Base-by-base conservation (phyloP, 2,888 invertebrate species). In the Calephelis perditalis region DNA sequence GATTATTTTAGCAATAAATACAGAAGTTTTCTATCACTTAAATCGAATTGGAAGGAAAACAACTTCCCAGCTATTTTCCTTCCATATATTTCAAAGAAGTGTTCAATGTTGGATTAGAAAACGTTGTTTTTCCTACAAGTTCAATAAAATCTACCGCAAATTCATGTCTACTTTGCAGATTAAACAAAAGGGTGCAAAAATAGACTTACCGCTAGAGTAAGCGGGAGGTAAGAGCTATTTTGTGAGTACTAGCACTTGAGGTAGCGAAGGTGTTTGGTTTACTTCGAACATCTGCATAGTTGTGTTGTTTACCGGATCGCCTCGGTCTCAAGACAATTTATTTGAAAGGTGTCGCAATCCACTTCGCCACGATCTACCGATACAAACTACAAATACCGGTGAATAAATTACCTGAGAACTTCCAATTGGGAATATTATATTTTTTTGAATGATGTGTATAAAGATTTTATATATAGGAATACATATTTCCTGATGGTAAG, bases 271-370 rank as follows among this genome's bases (percentile, higher is more conserved):
- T 79, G 82, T 81, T 84, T 79, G 76, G 77, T 81, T 82, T 78
- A 76, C 72, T 73, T 68, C 72, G 75, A 77, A 79, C 77, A 84
- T 87, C 85, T 86, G 86, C 88, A 87, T 86, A 81, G 78, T 78
- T 73, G 81, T 81, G 78, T 84, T 87, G 89, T 88, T 88, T 88
- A 88, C 86, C 75, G 79, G 75, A 78, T 75, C 77, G 74, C 75
- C 67, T 59, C 72, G 81, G 83, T 85, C 84, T 86, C 90, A 79
- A 79, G 82, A 88, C 90, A 90, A 90, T 90, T 86, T 89, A 81
- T 86, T 88, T 88, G 86, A 90, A 87, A 90, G 90, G 88, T 87
- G 86, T 88, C 86, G 78, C 86, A 88, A 88, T 89, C 86, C 86
- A 85, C 88, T 87, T 81, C 63, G 57, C 73, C 46, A 45, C 81